Evolutionary conservation across 2,888 invertebrate species (phyloP).

Genomic region (Drosophila ezoana): DNA sequence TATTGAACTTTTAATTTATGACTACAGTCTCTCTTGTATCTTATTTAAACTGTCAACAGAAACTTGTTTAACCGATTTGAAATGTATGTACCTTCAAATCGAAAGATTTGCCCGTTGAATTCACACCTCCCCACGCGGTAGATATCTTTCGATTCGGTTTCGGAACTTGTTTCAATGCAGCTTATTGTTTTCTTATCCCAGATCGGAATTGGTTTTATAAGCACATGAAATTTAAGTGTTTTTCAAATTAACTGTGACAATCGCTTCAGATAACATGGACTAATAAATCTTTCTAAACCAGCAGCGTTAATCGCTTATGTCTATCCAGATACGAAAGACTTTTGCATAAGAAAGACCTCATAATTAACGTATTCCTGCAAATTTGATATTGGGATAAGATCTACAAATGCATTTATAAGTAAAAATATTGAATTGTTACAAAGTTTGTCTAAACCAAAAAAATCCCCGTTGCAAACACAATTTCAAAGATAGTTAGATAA

Average conservation of each 20-base stretch:
- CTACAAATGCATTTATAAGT: not conserved
- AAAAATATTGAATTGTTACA: not conserved
- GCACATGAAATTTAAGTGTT: conserved; percentile 18
- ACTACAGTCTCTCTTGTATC: conserved; percentile 9
- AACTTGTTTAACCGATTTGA: conserved; percentile 16
- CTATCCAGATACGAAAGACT: not conserved
- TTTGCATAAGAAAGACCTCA: conserved; percentile 12
- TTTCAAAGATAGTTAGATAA: too few species aligned
- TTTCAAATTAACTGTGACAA: conserved; percentile 37
- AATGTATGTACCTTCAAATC: conserved; percentile 8
- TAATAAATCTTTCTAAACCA: conserved; percentile 24
- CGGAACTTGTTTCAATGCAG: conserved; percentile 22
- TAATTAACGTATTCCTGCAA: conserved; percentile 21
- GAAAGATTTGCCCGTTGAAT: conserved; percentile 17
- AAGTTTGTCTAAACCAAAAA: not conserved
- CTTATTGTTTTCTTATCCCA: conserved; percentile 20
- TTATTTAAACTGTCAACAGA: conserved; percentile 27
- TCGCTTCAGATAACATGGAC: conserved; percentile 30
- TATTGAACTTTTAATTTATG: conserved; percentile 60
- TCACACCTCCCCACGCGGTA: conserved; percentile 28
- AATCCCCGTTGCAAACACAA: not conserved
- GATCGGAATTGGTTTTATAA: conserved; percentile 9
- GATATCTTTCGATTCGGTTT: conserved; percentile 3
- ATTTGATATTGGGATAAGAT: not conserved
- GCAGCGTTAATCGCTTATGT: not conserved